These are phyloP conservation scores for Grapholita molesta DNA, from an alignment of 1,140 invertebrate species.

Conservation along the genomic window DNA sequence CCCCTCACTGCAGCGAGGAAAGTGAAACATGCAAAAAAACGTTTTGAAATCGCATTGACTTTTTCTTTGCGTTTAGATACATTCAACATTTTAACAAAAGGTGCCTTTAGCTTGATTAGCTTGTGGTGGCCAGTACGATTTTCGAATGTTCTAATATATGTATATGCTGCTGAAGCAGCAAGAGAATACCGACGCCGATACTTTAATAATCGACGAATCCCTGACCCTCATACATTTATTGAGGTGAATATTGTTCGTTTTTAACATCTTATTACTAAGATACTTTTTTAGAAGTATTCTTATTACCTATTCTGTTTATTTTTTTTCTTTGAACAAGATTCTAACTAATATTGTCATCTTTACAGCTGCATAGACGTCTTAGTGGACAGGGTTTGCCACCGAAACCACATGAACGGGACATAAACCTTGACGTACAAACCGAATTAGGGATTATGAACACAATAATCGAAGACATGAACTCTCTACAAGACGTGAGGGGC, in stretches of 20 bases:
- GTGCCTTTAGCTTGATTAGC: no score
- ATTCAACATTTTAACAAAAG: no score
- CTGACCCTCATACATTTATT: neutral
- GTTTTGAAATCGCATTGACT: no score
- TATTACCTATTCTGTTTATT: no score
- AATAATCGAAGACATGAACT: neutral
- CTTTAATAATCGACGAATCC: neutral
- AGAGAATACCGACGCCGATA: neutral
- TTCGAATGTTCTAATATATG: no score
- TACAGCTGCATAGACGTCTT: neutral
- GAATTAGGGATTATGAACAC: neutral
- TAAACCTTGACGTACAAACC: neutral
- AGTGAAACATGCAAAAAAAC: no score
- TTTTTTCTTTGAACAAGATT: neutral
- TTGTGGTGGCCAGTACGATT: no score
- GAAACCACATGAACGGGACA: neutral
- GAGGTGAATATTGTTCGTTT: neutral
- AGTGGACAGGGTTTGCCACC: neutral
- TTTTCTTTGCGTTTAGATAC: no score
- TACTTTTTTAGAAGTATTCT: no score
- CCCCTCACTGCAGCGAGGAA: no score
- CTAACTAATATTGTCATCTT: neutral
- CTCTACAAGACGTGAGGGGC: neutral
- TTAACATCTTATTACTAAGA: neutral
- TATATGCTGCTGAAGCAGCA: neutral